Conservation (phyloP, 2,113 vertebrate genomes). For the Prionailurus bengalensis region DNA sequence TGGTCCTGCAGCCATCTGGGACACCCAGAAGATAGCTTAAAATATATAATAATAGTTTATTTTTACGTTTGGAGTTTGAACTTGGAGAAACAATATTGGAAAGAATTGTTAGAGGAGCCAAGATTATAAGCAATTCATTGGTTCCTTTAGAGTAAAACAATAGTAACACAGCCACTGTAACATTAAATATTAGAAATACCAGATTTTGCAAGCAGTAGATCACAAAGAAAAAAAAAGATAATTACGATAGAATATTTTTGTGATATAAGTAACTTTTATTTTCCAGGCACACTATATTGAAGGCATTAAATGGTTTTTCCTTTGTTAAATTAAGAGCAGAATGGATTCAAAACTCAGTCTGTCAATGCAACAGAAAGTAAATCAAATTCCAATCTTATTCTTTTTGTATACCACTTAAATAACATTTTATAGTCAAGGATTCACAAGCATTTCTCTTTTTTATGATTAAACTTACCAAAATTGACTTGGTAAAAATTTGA, state of each 20-base stretch:
- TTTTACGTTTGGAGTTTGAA: neutral
- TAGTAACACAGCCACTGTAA: neutral
- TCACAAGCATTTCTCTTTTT: neutral
- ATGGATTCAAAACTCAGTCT: neutral
- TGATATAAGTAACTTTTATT: neutral
- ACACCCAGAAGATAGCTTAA: neutral
- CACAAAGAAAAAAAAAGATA: neutral
- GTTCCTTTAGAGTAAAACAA: neutral
- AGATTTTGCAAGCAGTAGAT: neutral
- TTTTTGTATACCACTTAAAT: neutral
- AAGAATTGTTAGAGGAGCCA: neutral
- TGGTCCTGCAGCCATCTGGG: neutral
- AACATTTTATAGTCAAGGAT: neutral
- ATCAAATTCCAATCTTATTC: conserved; percentile 22
- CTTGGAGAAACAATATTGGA: neutral
- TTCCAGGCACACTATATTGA: neutral
- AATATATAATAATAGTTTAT: neutral
- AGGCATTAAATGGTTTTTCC: neutral
- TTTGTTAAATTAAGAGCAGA: neutral
- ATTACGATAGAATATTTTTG: neutral
- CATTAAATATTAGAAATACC: neutral
- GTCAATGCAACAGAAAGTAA: neutral
- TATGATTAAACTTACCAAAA: neutral
- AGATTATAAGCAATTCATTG: neutral
- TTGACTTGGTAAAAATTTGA: neutral